Conservation (phyloP, 2,888 invertebrate genomes). For the Steromphala cineraria region DNA sequence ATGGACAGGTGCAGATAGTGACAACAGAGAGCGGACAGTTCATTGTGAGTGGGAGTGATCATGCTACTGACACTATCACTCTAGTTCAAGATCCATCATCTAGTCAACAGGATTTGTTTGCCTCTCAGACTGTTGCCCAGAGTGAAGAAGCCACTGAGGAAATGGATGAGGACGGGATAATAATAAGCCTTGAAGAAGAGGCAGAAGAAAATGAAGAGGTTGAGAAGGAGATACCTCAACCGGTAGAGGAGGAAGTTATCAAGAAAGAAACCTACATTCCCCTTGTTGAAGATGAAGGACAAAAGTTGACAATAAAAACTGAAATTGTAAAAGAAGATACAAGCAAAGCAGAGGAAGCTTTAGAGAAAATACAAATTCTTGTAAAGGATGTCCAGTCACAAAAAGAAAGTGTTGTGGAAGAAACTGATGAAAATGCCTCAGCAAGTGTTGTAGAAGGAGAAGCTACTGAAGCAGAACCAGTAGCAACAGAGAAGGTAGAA, state of each 20-base stretch:
- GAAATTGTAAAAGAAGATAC: slow-evolving; percentile 1
- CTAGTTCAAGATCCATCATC: background rate
- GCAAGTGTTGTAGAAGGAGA: background rate
- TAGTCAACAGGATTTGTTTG: slow-evolving; percentile 9
- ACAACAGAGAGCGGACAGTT: background rate
- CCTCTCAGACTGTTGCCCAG: background rate
- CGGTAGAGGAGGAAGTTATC: slow-evolving; percentile 26
- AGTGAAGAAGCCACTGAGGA: background rate
- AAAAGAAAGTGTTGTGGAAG: background rate
- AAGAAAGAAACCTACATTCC: slow-evolving; percentile 22
- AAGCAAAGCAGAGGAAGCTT: slow-evolving; percentile 13
- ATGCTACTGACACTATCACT: background rate
- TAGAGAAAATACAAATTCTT: background rate
- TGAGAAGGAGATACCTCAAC: slow-evolving; percentile 20
- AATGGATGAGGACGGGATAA: slow-evolving; percentile 33
- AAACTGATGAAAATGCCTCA: background rate
- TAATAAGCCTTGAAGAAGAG: slow-evolving; percentile 38
- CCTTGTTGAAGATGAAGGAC: slow-evolving; percentile 24
- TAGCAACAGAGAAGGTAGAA: slow-evolving; percentile 3
- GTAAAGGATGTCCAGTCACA: background rate
- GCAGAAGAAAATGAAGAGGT: slow-evolving; percentile 31
- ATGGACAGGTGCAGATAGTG: slow-evolving; percentile 2
- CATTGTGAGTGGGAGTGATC: background rate
- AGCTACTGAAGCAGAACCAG: background rate
- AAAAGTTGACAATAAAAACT: background rate